A percentile compares a stretch with the other conserved stretches of the same genome.
Conservation (phyloP, 2,797 vertebrate species). For the Phoxinus dragarum region DNA sequence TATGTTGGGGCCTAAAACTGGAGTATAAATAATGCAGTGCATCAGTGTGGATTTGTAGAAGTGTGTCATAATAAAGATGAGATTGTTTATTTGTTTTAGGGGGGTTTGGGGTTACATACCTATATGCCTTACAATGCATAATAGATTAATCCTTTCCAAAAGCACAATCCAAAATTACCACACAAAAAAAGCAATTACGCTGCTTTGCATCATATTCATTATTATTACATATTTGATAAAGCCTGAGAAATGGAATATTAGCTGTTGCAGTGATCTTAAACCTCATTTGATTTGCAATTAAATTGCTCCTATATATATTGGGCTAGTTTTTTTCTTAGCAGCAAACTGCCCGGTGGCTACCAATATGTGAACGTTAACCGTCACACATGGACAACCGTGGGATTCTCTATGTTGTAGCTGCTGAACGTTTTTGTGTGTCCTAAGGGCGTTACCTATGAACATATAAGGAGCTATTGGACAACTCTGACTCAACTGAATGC, state of each 20-base stretch:
- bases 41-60: background rate
- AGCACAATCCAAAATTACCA: background rate
- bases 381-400: constrained; percentile 17
- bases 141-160: background rate
- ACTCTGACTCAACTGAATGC: constrained; percentile 5
- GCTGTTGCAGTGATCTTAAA: background rate
- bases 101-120: background rate
- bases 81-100: background rate
- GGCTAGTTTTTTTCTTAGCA: constrained; percentile 8
- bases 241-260: background rate
- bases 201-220: background rate
- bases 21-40: background rate
- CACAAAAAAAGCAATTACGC: background rate
- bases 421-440: constrained; percentile 2
- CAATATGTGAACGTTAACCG: constrained; percentile 28
- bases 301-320: background rate
- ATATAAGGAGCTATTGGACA: background rate
- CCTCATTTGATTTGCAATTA: background rate
- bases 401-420: background rate
- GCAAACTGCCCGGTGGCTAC: background rate
- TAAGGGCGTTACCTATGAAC: constrained; percentile 29
- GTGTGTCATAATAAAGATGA: background rate
- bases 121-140: background rate
- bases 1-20: background rate
- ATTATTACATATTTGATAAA: background rate